Base-by-base conservation (phyloP, 2,888 invertebrate genomes). In the Phengaris arion region DNA sequence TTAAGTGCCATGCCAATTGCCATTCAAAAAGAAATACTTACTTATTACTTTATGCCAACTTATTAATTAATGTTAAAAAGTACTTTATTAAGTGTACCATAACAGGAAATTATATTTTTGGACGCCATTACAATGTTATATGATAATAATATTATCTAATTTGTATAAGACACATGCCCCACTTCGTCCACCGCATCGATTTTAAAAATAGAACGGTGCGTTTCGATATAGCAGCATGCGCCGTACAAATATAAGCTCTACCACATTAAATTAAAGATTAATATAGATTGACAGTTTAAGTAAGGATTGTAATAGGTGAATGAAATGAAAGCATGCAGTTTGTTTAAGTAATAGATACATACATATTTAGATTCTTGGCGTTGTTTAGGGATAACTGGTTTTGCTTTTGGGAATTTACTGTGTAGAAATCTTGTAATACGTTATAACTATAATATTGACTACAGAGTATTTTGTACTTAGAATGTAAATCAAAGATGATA, bases 171-270 rank as follows among this genome's bases (percentile, higher is more conserved):
- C 85, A 88, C 87, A 86, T 89, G 92, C 88, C 88, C 92, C 89
- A 92, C 89, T 92, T 91, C 86, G 90, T 89, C 87, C 90, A 87
- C 90, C 88, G 88, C 92, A 91, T 92, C 89, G 91, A 91, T 92
- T 93, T 90, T 92, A 93, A 92, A 92, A 93, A 93, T 93, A 93
- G 92, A 90, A 83, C 84, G 84, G 87, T 92, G 91, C 90, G 92
- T 91, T 91, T 89, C 87, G 86, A 88, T 88, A 88, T 85, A 86
- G 88, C 79, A 80, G 81, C 77, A 79, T 77, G 13, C n/a, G 22
- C 13, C 12, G 6, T 72, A 15, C 9, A 51, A 72, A 54, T 35
- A 35, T 54, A 52, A 54, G 8, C 52, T 72, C 13, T 72, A 35
- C 13, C 7, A 2, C 8, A 3, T 72, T 54, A 35, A 2, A 6